These are phyloP conservation scores for Xenus cinereus DNA, from an alignment of 2,113 vertebrate genomes.

Conservation along the genomic window DNA sequence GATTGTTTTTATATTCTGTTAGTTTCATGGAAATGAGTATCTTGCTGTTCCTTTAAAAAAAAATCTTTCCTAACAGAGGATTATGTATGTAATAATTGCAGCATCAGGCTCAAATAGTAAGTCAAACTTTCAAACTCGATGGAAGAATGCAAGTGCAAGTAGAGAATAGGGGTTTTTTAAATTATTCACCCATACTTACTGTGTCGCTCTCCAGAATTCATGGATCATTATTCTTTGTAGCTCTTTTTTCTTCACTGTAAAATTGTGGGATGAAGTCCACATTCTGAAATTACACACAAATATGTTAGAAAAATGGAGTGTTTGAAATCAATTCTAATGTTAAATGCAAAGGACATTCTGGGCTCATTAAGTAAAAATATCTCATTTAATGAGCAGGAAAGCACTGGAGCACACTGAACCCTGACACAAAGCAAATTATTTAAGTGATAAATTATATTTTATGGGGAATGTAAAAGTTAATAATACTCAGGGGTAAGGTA, in stretches of 20 bases:
- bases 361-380: slow-evolving; percentile 84
- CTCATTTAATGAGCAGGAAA: slow-evolving; percentile 83
- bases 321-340: slow-evolving; percentile 77
- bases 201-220: slow-evolving; percentile 23
- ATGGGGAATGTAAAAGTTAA: slow-evolving; percentile 85
- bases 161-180: not conserved
- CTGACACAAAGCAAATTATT: slow-evolving; percentile 84
- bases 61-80: not conserved
- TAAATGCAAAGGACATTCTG: slow-evolving; percentile 76
- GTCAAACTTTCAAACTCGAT: slow-evolving; percentile 11
- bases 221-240: slow-evolving; percentile 65
- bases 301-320: slow-evolving; percentile 71
- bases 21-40: not conserved
- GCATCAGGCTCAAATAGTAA: not conserved
- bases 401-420: slow-evolving; percentile 79
- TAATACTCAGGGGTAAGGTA: slow-evolving; percentile 76
- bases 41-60: not conserved
- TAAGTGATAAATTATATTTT: slow-evolving; percentile 83
- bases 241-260: slow-evolving; percentile 46
- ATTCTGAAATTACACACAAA: slow-evolving; percentile 58
- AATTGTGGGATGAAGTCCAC: slow-evolving; percentile 49
- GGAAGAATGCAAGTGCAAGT: not conserved
- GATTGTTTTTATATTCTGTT: not conserved
- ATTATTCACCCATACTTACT: slow-evolving; percentile 35
- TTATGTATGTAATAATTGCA: not conserved